Evolutionary conservation across 2,888 invertebrate genomes (phyloP).

Genomic region (Boloria selene): DNA sequence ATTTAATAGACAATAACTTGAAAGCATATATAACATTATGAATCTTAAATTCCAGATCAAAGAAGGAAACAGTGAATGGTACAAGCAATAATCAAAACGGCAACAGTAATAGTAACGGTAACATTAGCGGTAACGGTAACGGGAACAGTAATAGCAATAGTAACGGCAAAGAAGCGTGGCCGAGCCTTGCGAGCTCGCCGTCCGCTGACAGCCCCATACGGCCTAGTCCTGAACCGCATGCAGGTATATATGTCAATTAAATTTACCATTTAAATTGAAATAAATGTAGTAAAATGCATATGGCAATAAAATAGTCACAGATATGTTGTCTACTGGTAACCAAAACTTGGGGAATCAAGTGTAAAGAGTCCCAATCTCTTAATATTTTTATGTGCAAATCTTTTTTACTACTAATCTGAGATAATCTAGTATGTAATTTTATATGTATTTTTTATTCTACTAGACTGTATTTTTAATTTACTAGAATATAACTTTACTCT

Average conservation of each 20-base stretch:
- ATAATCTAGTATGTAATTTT: no score
- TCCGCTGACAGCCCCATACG: slow-evolving; percentile 70
- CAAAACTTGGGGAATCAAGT: no score
- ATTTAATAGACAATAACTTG: not conserved
- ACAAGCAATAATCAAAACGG: slow-evolving; percentile 43
- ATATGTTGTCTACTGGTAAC: no score
- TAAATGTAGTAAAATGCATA: no score
- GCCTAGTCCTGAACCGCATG: slow-evolving; percentile 66
- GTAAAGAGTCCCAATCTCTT: no score
- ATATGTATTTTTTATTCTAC: no score
- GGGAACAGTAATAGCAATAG: slow-evolving; percentile 49
- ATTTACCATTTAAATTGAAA: no score
- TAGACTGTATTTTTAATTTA: not conserved
- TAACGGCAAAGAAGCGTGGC: slow-evolving; percentile 88
- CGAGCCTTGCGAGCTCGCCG: slow-evolving; percentile 84
- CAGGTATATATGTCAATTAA: slow-evolving; percentile 46
- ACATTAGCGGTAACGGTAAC: slow-evolving; percentile 36
- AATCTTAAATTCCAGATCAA: slow-evolving; percentile 58
- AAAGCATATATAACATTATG: not conserved
- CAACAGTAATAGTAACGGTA: slow-evolving; percentile 42
- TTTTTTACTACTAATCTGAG: no score
- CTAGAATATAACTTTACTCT: not conserved
- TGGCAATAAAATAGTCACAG: no score
- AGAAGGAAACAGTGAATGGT: slow-evolving; percentile 62
- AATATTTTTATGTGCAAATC: no score